Conservation (phyloP, 1,140 invertebrate genomes). For the Eufriesea mexicana region DNA sequence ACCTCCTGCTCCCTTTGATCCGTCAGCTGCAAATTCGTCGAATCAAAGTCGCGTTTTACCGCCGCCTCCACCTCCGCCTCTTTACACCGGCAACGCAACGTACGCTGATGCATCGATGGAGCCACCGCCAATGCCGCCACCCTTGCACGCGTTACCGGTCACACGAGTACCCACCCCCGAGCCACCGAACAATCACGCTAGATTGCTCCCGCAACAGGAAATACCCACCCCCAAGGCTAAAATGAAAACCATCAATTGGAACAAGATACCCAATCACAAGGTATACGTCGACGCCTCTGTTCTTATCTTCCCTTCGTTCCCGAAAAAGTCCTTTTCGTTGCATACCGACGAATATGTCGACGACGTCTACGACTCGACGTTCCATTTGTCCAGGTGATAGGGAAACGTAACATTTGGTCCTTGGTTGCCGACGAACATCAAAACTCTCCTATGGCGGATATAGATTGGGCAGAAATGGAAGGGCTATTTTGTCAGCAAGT, state of each 20-base stretch:
- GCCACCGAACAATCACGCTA: constrained; percentile 76
- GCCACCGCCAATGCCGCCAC: constrained; percentile 77
- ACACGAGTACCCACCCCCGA: constrained; percentile 76
- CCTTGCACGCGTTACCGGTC: constrained; percentile 76
- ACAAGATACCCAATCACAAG: constrained; percentile 94
- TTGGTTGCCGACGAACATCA: constrained; percentile 93
- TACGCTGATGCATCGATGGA: constrained; percentile 73
- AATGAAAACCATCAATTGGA: constrained; percentile 98
- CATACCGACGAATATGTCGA: too few relatives aligned
- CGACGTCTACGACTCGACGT: too few relatives aligned
- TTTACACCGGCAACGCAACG: constrained; percentile 75
- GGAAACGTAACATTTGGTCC: constrained; percentile 96
- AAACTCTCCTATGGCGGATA: constrained; percentile 88
- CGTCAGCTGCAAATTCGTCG: constrained; percentile 74
- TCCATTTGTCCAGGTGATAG: constrained; percentile 84
- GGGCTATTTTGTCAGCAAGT: constrained; percentile 94
- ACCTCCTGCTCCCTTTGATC: constrained; percentile 72
- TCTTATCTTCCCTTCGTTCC: not conserved
- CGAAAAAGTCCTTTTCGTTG: not conserved
- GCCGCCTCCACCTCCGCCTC: constrained; percentile 79
- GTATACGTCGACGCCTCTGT: constrained; percentile 75
- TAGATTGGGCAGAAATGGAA: constrained; percentile 96
- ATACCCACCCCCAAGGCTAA: constrained; percentile 94
- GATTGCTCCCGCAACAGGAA: constrained; percentile 91
- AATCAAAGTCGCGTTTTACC: constrained; percentile 73